These are phyloP conservation scores for Neostethus bicornis DNA, from an alignment of 2,797 vertebrate genomes.

Conservation along the genomic window DNA sequence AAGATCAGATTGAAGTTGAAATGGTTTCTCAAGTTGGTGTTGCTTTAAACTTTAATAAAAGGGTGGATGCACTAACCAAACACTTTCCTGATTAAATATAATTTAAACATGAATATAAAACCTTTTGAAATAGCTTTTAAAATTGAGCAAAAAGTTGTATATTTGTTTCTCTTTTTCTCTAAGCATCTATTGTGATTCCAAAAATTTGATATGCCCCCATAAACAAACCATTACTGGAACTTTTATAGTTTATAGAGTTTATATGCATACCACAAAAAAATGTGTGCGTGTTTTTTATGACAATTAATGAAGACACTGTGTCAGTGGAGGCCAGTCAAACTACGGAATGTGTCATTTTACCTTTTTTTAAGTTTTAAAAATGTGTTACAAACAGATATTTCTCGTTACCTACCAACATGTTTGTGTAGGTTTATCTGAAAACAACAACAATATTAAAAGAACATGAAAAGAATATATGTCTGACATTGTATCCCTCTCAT, in stretches of 20 bases:
- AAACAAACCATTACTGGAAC: not conserved
- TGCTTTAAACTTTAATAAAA: too few relatives aligned
- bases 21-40: not conserved
- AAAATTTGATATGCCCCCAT: not conserved
- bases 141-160: too few relatives aligned
- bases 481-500: too few relatives aligned
- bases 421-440: too few relatives aligned
- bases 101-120: too few relatives aligned
- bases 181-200: not conserved
- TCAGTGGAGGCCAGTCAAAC: not conserved
- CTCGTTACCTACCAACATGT: too few relatives aligned
- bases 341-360: not conserved
- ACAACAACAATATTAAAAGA: too few relatives aligned
- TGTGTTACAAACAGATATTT: too few relatives aligned
- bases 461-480: too few relatives aligned
- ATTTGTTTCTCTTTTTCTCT: not conserved
- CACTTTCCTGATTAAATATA: too few relatives aligned
- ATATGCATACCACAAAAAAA: conserved; percentile 7
- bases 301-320: not conserved
- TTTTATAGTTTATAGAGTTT: conserved; percentile 7
- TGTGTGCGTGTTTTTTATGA: conserved; percentile 8
- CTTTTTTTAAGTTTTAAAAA: not conserved
- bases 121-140: too few relatives aligned
- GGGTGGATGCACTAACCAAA: too few relatives aligned
- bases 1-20: not conserved